Evolutionary conservation across 2,797 vertebrate species (phyloP).

Genomic region (Ctenopoma multispine): DNA sequence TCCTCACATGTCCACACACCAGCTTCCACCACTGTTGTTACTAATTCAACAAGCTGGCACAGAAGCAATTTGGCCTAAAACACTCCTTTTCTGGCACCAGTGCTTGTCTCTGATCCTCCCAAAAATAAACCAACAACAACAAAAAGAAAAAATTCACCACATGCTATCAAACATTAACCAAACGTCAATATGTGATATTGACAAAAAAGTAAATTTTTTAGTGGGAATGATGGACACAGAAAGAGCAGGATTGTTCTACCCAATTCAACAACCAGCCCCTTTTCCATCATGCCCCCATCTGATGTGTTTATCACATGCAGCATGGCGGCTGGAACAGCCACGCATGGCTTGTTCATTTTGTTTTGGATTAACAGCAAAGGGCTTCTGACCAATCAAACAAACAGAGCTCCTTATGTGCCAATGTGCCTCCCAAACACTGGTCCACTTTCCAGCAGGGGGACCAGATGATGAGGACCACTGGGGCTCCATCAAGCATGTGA

Average conservation of each 20-base stretch:
- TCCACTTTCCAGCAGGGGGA: constrained; percentile 57
- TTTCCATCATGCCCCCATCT: constrained; percentile 59
- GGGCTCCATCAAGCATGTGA: constrained; percentile 60
- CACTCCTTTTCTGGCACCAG: constrained; percentile 29
- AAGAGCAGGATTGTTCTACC: constrained; percentile 34
- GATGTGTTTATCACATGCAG: constrained; percentile 73
- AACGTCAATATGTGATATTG: constrained; percentile 58
- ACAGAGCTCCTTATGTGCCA: constrained; percentile 71
- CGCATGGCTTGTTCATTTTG: constrained; percentile 73
- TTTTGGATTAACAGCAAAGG: constrained; percentile 80
- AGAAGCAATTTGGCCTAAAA: constrained; percentile 56
- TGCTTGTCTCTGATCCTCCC: constrained; percentile 25
- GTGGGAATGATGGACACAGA: constrained; percentile 39
- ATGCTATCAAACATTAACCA: constrained; percentile 63
- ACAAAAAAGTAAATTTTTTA: constrained; percentile 52
- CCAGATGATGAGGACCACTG: constrained; percentile 63
- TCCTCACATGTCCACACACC: constrained; percentile 43
- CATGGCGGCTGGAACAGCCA: constrained; percentile 45
- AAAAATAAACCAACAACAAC: constrained; percentile 38
- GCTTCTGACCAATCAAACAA: constrained; percentile 76
- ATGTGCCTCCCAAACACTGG: constrained; percentile 64
- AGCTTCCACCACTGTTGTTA: constrained; percentile 42
- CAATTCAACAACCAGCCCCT: constrained; percentile 47
- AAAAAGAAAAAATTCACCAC: constrained; percentile 17
- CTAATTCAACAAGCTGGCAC: constrained; percentile 58